Percentiles rank a stretch among this genome's conserved stretches.
Conservation (phyloP, 2,797 vertebrate genomes). For the Poecilia picta region DNA sequence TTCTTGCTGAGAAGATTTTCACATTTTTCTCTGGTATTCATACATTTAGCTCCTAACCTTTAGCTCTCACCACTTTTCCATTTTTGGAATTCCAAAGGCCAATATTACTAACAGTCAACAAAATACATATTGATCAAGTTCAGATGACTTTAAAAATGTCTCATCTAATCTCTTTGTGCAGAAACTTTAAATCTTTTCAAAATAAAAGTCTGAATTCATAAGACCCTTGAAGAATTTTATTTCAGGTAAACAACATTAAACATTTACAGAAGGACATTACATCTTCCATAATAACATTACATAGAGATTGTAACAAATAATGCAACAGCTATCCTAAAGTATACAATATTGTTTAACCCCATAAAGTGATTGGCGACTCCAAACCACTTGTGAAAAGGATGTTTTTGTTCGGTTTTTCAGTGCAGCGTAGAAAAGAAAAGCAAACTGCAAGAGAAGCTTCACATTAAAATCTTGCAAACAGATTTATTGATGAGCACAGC, state of each 20-base stretch:
- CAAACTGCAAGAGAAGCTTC: slow-evolving; percentile 71
- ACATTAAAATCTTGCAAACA: slow-evolving; percentile 64
- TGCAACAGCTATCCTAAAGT: slow-evolving; percentile 86
- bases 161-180: not conserved
- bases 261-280: slow-evolving; percentile 95
- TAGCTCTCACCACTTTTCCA: not conserved
- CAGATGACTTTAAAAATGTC: not conserved
- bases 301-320: slow-evolving; percentile 93
- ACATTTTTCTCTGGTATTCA: not conserved
- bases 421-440: slow-evolving; percentile 82
- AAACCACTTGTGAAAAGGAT: slow-evolving; percentile 82
- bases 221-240: slow-evolving; percentile 85
- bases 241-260: slow-evolving; percentile 92
- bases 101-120: not conserved
- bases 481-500: slow-evolving; percentile 79
- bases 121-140: not conserved
- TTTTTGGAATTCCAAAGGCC: not conserved
- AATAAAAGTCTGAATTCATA: not conserved
- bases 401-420: slow-evolving; percentile 69
- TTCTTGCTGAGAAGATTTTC: not conserved
- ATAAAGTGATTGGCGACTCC: slow-evolving; percentile 80
- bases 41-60: not conserved
- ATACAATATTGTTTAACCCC: slow-evolving; percentile 84
- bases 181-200: not conserved
- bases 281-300: slow-evolving; percentile 96